A percentile compares a stretch with the other conserved stretches of the same genome.
phyloP scores from a whole-genome alignment of 1,140 invertebrate species.

The Sitophilus oryzae region DNA sequence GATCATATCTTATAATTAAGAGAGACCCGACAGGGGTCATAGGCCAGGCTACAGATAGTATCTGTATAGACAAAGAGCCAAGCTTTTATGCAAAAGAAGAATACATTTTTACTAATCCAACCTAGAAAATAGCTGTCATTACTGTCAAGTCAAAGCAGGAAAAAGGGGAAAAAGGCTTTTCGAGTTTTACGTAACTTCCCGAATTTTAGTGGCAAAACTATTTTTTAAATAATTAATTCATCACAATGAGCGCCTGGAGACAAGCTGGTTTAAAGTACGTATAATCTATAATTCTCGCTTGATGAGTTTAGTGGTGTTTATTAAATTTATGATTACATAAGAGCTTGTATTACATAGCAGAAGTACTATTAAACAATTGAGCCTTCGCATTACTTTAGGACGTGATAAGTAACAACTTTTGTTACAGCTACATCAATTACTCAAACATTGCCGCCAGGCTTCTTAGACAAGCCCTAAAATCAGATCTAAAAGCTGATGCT shows the following conservation, averaged over 20 bases:
- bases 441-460: constrained; percentile 82
- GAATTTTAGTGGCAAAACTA: background rate
- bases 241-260: constrained; percentile 58
- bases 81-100: too few relatives aligned
- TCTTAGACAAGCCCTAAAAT: constrained; percentile 70
- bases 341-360: constrained; percentile 9
- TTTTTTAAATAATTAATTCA: background rate
- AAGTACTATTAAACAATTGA: constrained; percentile 26
- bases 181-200: background rate
- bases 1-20: too few relatives aligned
- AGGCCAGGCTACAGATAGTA: too few relatives aligned
- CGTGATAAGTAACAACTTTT: too few relatives aligned
- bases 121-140: too few relatives aligned
- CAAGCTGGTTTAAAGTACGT: constrained; percentile 59
- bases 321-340: background rate
- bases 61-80: too few relatives aligned
- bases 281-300: constrained; percentile 13
- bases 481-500: constrained; percentile 65
- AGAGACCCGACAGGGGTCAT: too few relatives aligned
- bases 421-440: constrained; percentile 85
- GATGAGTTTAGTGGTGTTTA: background rate
- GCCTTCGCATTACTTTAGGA: too few relatives aligned
- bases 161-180: too few relatives aligned
- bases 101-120: too few relatives aligned
- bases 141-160: too few relatives aligned